phyloP scores from a whole-genome alignment of 2,888 invertebrate species.

The Drosophila glabriapex region DNA sequence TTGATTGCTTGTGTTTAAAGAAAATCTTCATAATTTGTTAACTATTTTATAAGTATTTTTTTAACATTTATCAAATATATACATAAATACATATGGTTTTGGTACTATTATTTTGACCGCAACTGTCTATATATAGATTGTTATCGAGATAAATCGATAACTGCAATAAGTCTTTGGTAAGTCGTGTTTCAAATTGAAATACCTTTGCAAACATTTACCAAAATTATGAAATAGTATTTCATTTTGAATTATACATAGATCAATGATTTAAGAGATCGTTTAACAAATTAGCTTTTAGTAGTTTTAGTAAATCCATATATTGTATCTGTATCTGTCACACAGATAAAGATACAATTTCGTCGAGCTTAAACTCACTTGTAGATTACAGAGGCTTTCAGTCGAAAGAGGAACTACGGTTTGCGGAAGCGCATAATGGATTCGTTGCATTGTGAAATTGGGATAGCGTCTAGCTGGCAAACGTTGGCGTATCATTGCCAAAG shows the following conservation, averaged over 20 bases:
- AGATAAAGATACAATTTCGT: not conserved
- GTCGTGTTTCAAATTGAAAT: not conserved
- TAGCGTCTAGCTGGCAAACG: constrained; percentile 93
- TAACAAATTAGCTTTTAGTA: not conserved
- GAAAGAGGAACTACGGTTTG: constrained; percentile 85
- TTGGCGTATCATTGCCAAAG: constrained; percentile 93
- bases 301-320: not conserved
- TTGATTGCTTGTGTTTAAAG: not conserved
- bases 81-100: too few relatives aligned
- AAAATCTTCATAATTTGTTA: not conserved
- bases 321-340: not conserved
- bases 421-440: constrained; percentile 83
- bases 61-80: too few relatives aligned
- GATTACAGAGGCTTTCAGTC: constrained; percentile 83
- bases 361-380: constrained; percentile 84
- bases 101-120: not conserved
- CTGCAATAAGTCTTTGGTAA: not conserved
- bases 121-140: not conserved
- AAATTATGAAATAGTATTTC: not conserved
- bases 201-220: not conserved
- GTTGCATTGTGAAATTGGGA: constrained; percentile 90
- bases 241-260: not conserved
- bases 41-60: not conserved
- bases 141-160: not conserved
- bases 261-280: not conserved